Conservation (phyloP, 35 echinoderm and acorn worm genomes). For the Apostichopus parvimensis region DNA sequence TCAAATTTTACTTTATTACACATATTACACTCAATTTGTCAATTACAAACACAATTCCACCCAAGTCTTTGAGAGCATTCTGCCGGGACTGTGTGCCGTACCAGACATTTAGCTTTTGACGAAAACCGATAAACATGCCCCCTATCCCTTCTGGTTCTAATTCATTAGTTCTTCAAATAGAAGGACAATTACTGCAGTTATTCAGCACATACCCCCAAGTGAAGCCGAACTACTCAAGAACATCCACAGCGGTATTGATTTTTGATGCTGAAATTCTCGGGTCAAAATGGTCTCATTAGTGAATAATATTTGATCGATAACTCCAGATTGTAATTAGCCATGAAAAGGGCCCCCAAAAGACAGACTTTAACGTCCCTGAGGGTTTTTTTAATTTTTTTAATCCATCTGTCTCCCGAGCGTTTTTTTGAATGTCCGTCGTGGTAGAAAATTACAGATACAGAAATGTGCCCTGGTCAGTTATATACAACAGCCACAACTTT, state of each 20-base stretch:
- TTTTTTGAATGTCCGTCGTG: background rate
- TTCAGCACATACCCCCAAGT: background rate
- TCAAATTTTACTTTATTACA: too few species aligned
- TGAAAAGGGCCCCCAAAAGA: background rate
- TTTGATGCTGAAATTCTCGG: background rate
- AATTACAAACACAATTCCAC: too few species aligned
- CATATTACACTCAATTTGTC: too few species aligned
- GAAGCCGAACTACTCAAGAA: background rate
- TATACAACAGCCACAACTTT: too few species aligned
- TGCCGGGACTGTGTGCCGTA: too few species aligned
- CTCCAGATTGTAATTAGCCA: background rate
- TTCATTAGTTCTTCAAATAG: background rate
- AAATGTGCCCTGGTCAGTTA: too few species aligned
- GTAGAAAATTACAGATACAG: too few species aligned
- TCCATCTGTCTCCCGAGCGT: background rate
- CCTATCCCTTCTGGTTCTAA: background rate
- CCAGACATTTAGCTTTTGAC: too few species aligned
- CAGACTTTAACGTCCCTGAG: background rate
- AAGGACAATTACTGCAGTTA: background rate
- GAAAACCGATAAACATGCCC: background rate
- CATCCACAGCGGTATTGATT: background rate
- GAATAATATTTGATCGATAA: constrained; percentile 8
- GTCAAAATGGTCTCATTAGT: background rate
- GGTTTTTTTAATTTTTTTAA: background rate
- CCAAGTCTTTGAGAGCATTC: too few species aligned